Evolutionary conservation across 2,113 vertebrate genomes (phyloP).

Genomic region (Alectura lathami): DNA sequence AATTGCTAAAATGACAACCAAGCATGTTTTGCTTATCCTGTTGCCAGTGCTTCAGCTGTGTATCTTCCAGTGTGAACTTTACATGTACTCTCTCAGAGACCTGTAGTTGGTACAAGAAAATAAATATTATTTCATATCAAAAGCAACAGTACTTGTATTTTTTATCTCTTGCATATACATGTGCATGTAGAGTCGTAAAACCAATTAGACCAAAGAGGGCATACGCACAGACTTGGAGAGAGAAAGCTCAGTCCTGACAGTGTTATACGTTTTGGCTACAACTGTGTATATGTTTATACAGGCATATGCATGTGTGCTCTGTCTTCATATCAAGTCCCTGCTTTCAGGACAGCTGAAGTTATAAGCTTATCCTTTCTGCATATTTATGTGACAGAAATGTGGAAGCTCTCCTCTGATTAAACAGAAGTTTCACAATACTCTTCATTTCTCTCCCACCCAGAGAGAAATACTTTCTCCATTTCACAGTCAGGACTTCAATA

Average conservation of each 20-base stretch:
- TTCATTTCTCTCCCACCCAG: neutral
- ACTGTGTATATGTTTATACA: slow-evolving; percentile 38
- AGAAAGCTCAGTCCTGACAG: slow-evolving; percentile 31
- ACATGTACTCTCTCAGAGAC: neutral
- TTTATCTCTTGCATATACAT: neutral
- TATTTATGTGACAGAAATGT: slow-evolving; percentile 52
- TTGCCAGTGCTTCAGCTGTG: neutral
- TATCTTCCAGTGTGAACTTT: neutral
- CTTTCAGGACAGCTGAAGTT: slow-evolving; percentile 33
- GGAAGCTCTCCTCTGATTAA: slow-evolving; percentile 26
- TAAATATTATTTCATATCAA: slow-evolving; percentile 25
- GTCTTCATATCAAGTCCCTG: slow-evolving; percentile 41
- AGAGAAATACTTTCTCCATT: neutral
- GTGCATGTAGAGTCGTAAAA: slow-evolving; percentile 1
- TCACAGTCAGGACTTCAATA: neutral
- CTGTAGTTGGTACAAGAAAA: slow-evolving; percentile 26
- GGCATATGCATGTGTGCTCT: slow-evolving; percentile 29
- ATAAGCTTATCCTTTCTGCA: slow-evolving; percentile 26
- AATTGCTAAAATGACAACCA: neutral
- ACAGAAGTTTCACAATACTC: slow-evolving; percentile 29
- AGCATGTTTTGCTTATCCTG: neutral
- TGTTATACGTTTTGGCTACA: slow-evolving; percentile 19
- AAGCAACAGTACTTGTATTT: slow-evolving; percentile 1
- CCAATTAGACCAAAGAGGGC: neutral
- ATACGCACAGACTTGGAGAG: slow-evolving; percentile 16